Percentiles rank a stretch among this genome's conserved stretches.
Conservation (phyloP, 37 sponge, comb jelly and placozoan species). For the Spongilla lacustris region DNA sequence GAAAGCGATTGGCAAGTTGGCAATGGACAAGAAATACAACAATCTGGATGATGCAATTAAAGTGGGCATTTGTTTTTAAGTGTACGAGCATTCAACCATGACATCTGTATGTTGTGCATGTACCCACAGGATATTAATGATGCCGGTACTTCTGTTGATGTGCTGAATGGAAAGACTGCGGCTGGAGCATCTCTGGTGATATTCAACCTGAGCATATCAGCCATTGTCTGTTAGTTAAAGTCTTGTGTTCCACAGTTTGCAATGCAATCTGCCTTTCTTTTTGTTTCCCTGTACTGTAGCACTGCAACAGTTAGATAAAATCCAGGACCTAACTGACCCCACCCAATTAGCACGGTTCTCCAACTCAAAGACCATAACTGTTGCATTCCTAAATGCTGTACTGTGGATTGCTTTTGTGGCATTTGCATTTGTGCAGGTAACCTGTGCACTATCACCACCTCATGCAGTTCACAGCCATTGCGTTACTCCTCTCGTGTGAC, state of each 20-base stretch:
- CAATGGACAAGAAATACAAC: slow-evolving; percentile 42
- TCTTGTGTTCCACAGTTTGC: neutral
- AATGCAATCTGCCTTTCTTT: too few relatives aligned
- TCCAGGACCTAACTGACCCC: neutral
- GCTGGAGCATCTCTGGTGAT: slow-evolving; percentile 62
- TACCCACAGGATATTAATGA: slow-evolving; percentile 58
- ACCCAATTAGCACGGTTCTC: neutral
- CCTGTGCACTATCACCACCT: neutral
- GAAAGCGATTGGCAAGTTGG: slow-evolving; percentile 38
- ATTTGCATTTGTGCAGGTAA: slow-evolving; percentile 69
- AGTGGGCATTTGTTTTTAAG: too few relatives aligned
- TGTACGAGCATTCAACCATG: too few relatives aligned
- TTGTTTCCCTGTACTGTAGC: neutral
- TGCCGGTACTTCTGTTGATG: slow-evolving; percentile 41
- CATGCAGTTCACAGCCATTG: too few relatives aligned
- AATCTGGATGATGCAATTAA: slow-evolving; percentile 57
- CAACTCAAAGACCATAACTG: neutral
- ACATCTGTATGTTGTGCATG: neutral
- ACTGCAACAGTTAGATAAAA: neutral
- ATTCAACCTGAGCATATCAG: slow-evolving; percentile 68
- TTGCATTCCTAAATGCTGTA: slow-evolving; percentile 33
- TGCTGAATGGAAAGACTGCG: slow-evolving; percentile 73
- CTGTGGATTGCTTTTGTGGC: slow-evolving; percentile 55
- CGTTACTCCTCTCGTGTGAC: too few relatives aligned
- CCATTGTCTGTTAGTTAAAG: slow-evolving; percentile 23